These are phyloP conservation scores for Adela reaumurella DNA, from an alignment of 2,888 invertebrate genomes.

Conservation along the genomic window DNA sequence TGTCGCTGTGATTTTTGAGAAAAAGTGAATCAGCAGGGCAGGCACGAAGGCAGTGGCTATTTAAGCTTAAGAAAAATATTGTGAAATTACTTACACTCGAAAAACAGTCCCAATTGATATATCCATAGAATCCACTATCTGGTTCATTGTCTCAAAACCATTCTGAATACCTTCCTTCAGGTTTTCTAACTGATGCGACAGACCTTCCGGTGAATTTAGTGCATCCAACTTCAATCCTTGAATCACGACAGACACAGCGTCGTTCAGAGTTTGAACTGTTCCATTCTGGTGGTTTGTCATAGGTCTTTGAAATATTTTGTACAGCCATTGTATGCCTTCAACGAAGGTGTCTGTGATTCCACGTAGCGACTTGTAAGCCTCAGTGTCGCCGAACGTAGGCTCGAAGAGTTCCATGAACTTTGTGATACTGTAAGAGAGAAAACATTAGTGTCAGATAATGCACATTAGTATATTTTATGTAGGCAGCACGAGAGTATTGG, in stretches of 20 bases:
- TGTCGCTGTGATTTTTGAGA: too few species aligned
- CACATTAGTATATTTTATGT: too few species aligned
- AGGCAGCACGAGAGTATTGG: too few species aligned
- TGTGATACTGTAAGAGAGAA: slow-evolving; percentile 26
- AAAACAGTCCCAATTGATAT: background rate
- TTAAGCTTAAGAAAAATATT: slow-evolving; percentile 1
- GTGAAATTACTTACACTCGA: background rate
- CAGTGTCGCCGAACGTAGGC: slow-evolving; percentile 36
- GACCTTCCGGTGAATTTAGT: background rate
- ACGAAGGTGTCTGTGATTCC: slow-evolving; percentile 26
- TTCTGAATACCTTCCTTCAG: background rate
- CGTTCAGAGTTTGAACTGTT: slow-evolving; percentile 1
- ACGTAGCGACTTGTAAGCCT: slow-evolving; percentile 26
- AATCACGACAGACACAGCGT: background rate
- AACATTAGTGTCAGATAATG: background rate
- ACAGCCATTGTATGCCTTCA: slow-evolving; percentile 25
- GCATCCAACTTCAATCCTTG: background rate
- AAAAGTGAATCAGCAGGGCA: too few species aligned
- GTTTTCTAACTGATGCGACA: background rate
- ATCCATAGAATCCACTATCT: background rate
- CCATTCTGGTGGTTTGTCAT: slow-evolving; percentile 1
- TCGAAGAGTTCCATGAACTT: slow-evolving; percentile 34
- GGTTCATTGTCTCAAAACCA: background rate
- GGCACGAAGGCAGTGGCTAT: too few species aligned
- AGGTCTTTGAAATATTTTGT: slow-evolving; percentile 21